Conservation (phyloP, 2,113 vertebrate species). For the Oryzias javanicus region DNA sequence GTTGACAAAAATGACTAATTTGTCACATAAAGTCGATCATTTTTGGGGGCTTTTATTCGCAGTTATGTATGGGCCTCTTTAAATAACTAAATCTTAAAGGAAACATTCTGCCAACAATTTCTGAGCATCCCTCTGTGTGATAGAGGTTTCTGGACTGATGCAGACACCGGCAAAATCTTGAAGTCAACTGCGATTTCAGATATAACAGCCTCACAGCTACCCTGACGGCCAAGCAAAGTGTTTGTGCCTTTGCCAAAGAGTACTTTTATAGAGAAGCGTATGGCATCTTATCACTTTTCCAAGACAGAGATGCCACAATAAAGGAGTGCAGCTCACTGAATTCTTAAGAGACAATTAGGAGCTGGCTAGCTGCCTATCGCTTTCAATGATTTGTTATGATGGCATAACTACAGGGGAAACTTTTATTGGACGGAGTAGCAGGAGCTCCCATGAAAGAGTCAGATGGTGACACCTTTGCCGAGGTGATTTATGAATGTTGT, state of each 20-base stretch:
- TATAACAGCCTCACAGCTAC: conserved; percentile 75
- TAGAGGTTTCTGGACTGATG: conserved; percentile 62
- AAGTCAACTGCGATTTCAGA: conserved; percentile 78
- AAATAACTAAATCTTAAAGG: conserved; percentile 17
- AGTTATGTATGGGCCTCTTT: not conserved
- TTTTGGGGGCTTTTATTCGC: too few species aligned
- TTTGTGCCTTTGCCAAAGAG: conserved; percentile 78
- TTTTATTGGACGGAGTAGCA: conserved; percentile 76
- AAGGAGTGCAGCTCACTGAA: conserved; percentile 73
- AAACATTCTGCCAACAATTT: conserved; percentile 51
- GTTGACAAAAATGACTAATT: too few species aligned
- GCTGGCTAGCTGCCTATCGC: conserved; percentile 68
- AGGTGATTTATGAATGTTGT: conserved; percentile 74
- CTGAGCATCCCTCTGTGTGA: conserved; percentile 59
- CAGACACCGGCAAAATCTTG: conserved; percentile 66
- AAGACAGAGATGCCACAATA: conserved; percentile 77
- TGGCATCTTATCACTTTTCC: conserved; percentile 76
- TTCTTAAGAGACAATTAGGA: conserved; percentile 78
- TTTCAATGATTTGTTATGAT: conserved; percentile 77
- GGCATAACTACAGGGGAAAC: conserved; percentile 81
- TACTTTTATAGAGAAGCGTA: conserved; percentile 77
- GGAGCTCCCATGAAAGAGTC: conserved; percentile 76
- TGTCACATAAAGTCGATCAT: too few species aligned
- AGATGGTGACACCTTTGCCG: conserved; percentile 78
- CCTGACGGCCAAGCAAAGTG: conserved; percentile 77